Percentiles rank a stretch among this genome's conserved stretches.
Evolutionary conservation across 2,113 vertebrate species (phyloP).

Genomic region (Calonectris borealis): DNA sequence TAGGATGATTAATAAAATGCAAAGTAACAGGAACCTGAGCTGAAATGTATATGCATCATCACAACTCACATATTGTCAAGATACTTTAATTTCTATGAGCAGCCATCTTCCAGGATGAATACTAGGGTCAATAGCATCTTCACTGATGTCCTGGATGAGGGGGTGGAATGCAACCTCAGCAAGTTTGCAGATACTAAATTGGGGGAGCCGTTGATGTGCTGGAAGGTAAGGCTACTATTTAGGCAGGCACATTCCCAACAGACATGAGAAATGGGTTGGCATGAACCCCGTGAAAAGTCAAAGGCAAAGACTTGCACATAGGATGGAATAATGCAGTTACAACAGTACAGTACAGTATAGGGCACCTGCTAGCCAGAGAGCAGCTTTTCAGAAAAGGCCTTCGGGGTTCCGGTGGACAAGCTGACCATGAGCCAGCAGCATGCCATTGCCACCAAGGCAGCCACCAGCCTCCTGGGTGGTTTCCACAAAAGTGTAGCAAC

Average conservation of each 20-base stretch:
- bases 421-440: background rate
- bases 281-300: background rate
- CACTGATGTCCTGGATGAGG: background rate
- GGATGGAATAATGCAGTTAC: background rate
- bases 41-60: background rate
- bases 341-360: background rate
- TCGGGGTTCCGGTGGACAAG: background rate
- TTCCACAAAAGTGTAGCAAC: background rate
- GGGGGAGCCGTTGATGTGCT: background rate
- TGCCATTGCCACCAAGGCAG: fast-evolving
- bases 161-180: background rate
- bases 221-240: background rate
- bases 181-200: background rate
- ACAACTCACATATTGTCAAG: background rate
- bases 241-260: background rate
- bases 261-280: background rate
- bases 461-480: background rate
- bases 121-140: background rate
- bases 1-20: background rate
- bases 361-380: background rate
- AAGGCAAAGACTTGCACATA: background rate
- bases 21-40: background rate
- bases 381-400: background rate
- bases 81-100: background rate
- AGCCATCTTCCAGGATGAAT: background rate